Evolutionary conservation across 2,113 vertebrate genomes (phyloP).

Genomic region (Oncorhynchus kisutch): DNA sequence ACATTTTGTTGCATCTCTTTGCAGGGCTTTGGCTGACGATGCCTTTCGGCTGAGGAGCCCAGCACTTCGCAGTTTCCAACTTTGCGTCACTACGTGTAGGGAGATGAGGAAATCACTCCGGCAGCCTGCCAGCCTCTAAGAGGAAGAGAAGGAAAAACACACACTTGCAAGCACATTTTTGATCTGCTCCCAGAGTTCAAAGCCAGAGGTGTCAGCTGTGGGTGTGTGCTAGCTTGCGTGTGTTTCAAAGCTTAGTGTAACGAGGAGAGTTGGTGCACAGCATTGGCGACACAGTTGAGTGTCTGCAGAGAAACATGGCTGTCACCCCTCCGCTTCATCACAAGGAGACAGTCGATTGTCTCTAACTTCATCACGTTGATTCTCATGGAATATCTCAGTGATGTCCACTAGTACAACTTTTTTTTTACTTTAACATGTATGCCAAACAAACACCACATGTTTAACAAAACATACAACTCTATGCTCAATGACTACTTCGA

Average conservation of each 20-base stretch:
- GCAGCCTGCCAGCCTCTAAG: conserved; percentile 43
- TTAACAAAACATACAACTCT: too few relatives aligned
- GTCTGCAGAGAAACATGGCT: not conserved
- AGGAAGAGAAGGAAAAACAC: conserved; percentile 43
- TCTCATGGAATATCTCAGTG: too few relatives aligned
- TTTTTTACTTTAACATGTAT: too few relatives aligned
- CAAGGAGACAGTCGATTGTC: not conserved
- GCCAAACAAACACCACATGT: too few relatives aligned
- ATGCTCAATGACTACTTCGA: too few relatives aligned
- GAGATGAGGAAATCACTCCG: conserved; percentile 48
- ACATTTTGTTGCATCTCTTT: not conserved
- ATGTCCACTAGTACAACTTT: too few relatives aligned
- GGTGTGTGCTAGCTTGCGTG: conserved; percentile 21
- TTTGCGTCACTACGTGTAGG: conserved; percentile 39
- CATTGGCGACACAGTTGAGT: not conserved
- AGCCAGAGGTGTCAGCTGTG: not conserved
- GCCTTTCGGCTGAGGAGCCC: not conserved
- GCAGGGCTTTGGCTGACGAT: conserved; percentile 29
- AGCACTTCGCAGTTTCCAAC: conserved; percentile 29
- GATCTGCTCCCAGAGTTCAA: not conserved
- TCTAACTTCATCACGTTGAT: not conserved
- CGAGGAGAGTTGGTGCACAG: conserved; percentile 1
- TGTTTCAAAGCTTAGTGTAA: not conserved
- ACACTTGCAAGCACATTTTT: conserved; percentile 17
- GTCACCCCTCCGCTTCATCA: not conserved